Evolutionary conservation across 2,797 vertebrate species (phyloP), one percentile per base, ranked within the genome.

Genomic region (Uromys caudimaculatus): DNA sequence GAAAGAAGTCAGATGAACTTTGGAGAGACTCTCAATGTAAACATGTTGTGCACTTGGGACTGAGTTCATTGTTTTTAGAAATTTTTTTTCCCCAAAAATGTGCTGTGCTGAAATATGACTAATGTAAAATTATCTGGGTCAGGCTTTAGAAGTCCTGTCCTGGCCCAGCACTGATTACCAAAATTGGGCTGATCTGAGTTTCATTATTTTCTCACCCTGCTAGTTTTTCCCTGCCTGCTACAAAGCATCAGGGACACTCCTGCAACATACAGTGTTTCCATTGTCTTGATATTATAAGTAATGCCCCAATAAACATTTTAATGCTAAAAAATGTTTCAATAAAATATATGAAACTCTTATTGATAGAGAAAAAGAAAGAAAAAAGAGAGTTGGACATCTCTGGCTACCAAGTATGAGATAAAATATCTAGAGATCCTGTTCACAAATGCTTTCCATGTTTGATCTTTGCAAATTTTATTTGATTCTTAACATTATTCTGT

Each of bases 231-330:
- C 77, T 78, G 44, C 75, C 44, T 50, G 14, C 76, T 52, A 1
- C 52, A 52, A 35, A 78, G 19, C 77, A 19, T 54, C 32, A 79
- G 77, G 17, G 32, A 56, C 35, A 35, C 52, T 79, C 19, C 11
- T 52, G 29, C 76, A 78, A 52, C 29, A 35, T 52, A 79, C 50
- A 79, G 11, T 78, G 12, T 32, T 87, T 83, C n/a, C 3, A n/a
- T 10, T 44, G 82, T 90, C 92, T 95, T 91, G 16, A 10, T 87
- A 75, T 85, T 93, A 85, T 81, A 96, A 50, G 44, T 3, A 75
- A 84, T 88, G 62, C 2, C 83, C 60, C 44, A 87, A n/a, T 90
- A 90, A 84, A 12, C 38, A 79, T 89, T 83, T 35, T 83, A 79
- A 76, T 89, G 17, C 29, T 88, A 54, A 82, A 44, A 60, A 27